Conservation (phyloP, 2,797 vertebrate genomes). For the Sus cebifrons region DNA sequence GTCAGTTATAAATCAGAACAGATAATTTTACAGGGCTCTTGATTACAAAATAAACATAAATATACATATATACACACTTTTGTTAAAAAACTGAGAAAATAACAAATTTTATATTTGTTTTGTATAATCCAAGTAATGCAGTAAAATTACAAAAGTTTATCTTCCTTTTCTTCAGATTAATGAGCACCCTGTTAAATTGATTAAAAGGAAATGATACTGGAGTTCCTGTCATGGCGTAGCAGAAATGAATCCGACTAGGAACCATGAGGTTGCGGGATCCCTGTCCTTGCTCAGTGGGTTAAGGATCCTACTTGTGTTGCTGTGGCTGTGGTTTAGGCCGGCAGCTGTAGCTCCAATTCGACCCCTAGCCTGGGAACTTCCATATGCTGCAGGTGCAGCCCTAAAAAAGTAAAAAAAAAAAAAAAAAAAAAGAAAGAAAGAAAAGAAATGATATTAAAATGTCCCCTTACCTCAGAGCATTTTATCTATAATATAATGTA, state of each 20-base stretch:
- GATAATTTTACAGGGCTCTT: conserved; percentile 21
- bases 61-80: not conserved
- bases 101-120: conserved; percentile 55
- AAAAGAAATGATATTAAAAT: conserved; percentile 6
- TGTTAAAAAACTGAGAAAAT: conserved; percentile 41
- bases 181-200: not conserved
- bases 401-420: too few relatives aligned
- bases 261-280: too few relatives aligned
- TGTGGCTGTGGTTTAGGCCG: too few relatives aligned
- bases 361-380: too few relatives aligned
- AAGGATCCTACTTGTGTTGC: too few relatives aligned
- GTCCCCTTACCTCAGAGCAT: not conserved
- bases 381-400: too few relatives aligned
- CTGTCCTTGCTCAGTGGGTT: too few relatives aligned
- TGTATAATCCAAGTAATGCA: not conserved
- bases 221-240: too few relatives aligned
- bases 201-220: not conserved
- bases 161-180: conserved; percentile 37
- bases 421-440: not conserved
- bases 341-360: too few relatives aligned
- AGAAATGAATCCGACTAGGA: too few relatives aligned
- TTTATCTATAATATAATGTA: not conserved
- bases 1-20: conserved; percentile 50
- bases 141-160: not conserved
- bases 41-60: conserved; percentile 41